These are phyloP conservation scores for Dorcus hopei DNA, from an alignment of 2,888 invertebrate species.

Conservation along the genomic window DNA sequence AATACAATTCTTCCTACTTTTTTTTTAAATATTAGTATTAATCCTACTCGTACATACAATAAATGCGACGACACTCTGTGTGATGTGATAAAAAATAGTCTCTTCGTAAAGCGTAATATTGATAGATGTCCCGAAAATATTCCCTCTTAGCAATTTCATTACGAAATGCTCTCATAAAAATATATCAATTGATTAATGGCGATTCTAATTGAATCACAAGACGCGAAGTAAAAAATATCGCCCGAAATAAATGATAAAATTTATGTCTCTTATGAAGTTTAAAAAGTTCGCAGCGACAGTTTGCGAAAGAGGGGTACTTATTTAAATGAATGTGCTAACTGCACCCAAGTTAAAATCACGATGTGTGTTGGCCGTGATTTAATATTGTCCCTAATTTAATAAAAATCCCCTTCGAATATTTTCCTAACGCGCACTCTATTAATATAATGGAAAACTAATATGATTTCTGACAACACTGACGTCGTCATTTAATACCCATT, in stretches of 20 bases:
- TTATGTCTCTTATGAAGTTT: constrained; percentile 45
- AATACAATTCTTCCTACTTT: no score
- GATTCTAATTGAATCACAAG: constrained; percentile 48
- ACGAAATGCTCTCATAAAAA: constrained; percentile 46
- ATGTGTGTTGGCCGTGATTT: constrained; percentile 20
- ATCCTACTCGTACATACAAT: no score
- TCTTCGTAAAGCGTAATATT: constrained; percentile 20
- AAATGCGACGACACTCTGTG: not conserved
- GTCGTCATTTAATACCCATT: not conserved
- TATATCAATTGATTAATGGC: constrained; percentile 50
- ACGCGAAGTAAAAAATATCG: constrained; percentile 28
- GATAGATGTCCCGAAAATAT: constrained; percentile 25
- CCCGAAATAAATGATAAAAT: constrained; percentile 40
- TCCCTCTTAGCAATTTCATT: constrained; percentile 41
- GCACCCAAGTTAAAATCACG: constrained; percentile 1
- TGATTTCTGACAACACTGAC: not conserved
- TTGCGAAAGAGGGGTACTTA: constrained; percentile 39
- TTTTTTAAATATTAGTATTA: no score
- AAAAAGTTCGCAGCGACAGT: constrained; percentile 43
- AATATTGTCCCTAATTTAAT: constrained; percentile 34
- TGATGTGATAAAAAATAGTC: not conserved
- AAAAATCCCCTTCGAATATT: constrained; percentile 23
- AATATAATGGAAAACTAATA: constrained; percentile 1
- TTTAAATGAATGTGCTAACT: constrained; percentile 39
- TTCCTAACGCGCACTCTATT: not conserved